A percentile compares a stretch with the other conserved stretches of the same genome.
phyloP scores from a whole-genome alignment of 2,797 vertebrate species.

The Aphelocoma californica region DNA sequence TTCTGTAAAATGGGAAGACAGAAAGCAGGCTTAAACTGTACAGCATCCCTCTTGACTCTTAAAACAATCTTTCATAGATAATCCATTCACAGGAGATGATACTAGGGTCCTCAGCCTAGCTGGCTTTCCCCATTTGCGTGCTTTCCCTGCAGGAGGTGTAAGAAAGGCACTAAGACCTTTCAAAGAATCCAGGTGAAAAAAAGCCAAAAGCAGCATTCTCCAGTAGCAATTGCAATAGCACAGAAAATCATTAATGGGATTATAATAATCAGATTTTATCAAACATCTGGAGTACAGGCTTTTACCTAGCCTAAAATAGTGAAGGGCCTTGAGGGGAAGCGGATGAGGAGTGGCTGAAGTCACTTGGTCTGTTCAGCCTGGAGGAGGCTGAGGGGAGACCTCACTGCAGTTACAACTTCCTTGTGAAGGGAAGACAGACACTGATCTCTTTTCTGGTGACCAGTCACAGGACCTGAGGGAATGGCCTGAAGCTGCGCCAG shows the following conservation, averaged over 20 bases:
- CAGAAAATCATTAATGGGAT: background rate
- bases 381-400: background rate
- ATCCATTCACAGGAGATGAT: background rate
- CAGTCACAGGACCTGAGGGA: background rate
- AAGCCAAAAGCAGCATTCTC: background rate
- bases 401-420: background rate
- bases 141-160: background rate
- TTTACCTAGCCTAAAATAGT: background rate
- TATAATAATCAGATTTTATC: background rate
- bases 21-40: background rate
- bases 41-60: background rate
- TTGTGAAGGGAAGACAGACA: rapidly evolving
- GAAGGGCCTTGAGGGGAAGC: background rate
- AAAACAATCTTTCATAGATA: background rate
- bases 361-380: background rate
- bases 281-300: background rate
- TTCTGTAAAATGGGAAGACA: background rate
- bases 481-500: background rate
- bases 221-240: background rate
- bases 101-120: background rate
- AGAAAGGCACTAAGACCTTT: background rate
- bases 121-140: background rate
- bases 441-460: no score
- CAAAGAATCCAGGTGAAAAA: background rate
- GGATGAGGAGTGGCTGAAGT: rapidly evolving